These are phyloP conservation scores for Liopterus haemorrhoidalis DNA, from an alignment of 2,888 invertebrate species.

Conservation along the genomic window DNA sequence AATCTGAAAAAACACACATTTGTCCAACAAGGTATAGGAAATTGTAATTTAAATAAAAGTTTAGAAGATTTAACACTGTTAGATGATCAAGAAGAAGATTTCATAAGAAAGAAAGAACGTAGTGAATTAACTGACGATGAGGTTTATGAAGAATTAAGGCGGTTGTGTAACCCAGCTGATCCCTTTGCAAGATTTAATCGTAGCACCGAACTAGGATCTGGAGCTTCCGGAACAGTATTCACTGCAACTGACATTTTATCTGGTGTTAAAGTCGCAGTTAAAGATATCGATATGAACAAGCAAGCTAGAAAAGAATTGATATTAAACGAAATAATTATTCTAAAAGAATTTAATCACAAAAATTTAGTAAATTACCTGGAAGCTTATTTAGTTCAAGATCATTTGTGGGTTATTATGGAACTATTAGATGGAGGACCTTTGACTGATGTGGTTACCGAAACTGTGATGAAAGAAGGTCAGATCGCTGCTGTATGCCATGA, in stretches of 20 bases:
- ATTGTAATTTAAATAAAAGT: constrained; percentile 43
- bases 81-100: constrained; percentile 45
- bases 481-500: constrained; percentile 93
- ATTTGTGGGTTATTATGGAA: constrained; percentile 97
- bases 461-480: constrained; percentile 93
- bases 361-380: constrained; percentile 95
- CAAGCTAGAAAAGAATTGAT: constrained; percentile 95
- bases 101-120: constrained; percentile 56
- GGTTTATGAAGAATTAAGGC: constrained; percentile 68
- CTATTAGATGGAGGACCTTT: constrained; percentile 89
- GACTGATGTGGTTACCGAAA: constrained; percentile 96
- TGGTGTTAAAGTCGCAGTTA: constrained; percentile 81
- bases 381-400: constrained; percentile 83
- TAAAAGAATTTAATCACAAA: constrained; percentile 86
- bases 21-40: constrained; percentile 31
- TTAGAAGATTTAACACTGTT: constrained; percentile 44
- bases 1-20: constrained; percentile 38
- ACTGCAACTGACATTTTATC: constrained; percentile 74
- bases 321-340: constrained; percentile 87
- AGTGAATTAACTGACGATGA: constrained; percentile 61
- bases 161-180: constrained; percentile 76
- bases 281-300: constrained; percentile 90
- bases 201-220: constrained; percentile 77
- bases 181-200: constrained; percentile 75
- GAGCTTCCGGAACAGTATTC: constrained; percentile 89